Percentiles rank a stretch among this genome's conserved stretches.
Evolutionary conservation across 2,797 vertebrate genomes (phyloP).

Genomic region (Columba guinea): DNA sequence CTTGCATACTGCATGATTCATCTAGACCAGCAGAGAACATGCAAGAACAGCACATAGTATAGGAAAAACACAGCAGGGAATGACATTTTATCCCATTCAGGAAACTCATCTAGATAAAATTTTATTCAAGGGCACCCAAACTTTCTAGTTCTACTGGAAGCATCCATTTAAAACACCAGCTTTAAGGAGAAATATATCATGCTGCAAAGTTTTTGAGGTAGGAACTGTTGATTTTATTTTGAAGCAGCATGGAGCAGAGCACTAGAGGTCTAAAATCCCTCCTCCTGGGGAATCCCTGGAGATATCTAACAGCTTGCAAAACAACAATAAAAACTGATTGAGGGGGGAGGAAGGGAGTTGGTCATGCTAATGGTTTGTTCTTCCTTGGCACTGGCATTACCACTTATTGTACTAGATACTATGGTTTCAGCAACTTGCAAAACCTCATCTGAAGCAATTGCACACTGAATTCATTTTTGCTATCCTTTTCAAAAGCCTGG

Average conservation of each 20-base stretch:
- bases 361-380: background rate
- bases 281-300: background rate
- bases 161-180: background rate
- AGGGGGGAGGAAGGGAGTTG: background rate
- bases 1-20: background rate
- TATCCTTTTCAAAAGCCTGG: background rate
- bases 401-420: background rate
- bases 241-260: background rate
- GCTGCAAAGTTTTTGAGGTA: background rate
- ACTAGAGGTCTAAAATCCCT: background rate
- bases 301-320: background rate
- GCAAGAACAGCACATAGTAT: background rate
- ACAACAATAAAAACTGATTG: background rate
- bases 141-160: background rate
- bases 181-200: background rate
- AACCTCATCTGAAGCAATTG: background rate
- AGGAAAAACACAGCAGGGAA: background rate
- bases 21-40: background rate
- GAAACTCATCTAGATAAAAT: background rate
- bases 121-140: background rate
- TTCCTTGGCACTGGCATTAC: background rate
- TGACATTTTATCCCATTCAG: background rate
- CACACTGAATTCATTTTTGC: background rate
- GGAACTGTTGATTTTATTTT: background rate
- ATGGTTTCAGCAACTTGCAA: background rate